Percentiles rank a stretch among this genome's conserved stretches.
Conservation (phyloP, 2,888 invertebrate species). For the Leistus spinibarbis region DNA sequence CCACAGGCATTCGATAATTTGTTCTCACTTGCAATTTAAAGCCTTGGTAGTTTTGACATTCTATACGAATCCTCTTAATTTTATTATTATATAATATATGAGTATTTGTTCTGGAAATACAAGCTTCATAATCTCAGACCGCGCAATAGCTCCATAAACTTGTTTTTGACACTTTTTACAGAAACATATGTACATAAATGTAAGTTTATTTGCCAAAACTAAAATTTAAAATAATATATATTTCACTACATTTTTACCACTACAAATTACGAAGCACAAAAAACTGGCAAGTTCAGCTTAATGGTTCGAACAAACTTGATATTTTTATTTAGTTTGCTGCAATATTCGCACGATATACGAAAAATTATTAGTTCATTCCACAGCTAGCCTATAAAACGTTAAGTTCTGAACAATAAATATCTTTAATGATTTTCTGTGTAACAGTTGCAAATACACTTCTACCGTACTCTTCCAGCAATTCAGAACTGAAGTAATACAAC, state of each 20-base stretch:
- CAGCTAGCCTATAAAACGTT: slow-evolving; percentile 7
- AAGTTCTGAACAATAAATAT: slow-evolving; percentile 26
- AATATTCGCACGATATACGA: slow-evolving; percentile 5
- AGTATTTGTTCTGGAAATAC: too few relatives aligned
- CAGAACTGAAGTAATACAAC: neutral
- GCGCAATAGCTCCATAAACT: too few relatives aligned
- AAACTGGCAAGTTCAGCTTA: neutral
- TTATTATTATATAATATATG: too few relatives aligned
- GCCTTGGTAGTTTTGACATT: too few relatives aligned
- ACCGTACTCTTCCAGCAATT: neutral
- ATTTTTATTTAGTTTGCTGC: neutral
- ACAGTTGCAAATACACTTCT: slow-evolving; percentile 29
- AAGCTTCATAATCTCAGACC: too few relatives aligned
- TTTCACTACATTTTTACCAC: neutral
- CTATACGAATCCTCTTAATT: too few relatives aligned
- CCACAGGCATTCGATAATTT: too few relatives aligned
- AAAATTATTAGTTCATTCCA: slow-evolving; percentile 35
- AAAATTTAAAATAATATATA: too few relatives aligned
- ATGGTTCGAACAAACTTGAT: neutral
- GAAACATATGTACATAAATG: too few relatives aligned
- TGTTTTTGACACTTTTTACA: too few relatives aligned
- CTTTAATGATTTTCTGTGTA: slow-evolving; percentile 28
- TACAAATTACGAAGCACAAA: neutral
- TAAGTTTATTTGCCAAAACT: too few relatives aligned
- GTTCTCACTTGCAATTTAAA: too few relatives aligned